Evolutionary conservation across 2,797 vertebrate species (phyloP).

Genomic region (Smutsia gigantea): DNA sequence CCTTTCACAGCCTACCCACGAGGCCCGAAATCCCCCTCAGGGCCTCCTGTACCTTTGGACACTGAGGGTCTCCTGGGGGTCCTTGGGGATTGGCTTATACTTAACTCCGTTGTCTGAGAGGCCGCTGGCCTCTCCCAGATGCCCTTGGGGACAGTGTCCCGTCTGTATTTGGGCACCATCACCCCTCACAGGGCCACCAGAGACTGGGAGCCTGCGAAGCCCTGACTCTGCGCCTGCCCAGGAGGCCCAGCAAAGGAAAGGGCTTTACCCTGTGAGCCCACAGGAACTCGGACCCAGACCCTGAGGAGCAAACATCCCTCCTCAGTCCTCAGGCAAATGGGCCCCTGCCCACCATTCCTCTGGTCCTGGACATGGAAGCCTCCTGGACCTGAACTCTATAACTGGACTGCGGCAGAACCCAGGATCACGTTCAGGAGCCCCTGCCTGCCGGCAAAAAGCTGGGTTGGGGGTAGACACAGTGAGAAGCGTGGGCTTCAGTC

Average conservation of each 20-base stretch:
- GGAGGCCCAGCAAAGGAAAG: neutral
- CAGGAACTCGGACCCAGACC: rapidly evolving
- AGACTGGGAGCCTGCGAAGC: too few species aligned
- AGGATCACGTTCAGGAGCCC: neutral
- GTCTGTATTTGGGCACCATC: neutral
- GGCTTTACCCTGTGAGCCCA: rapidly evolving
- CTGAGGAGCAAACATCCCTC: neutral
- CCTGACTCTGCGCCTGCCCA: neutral
- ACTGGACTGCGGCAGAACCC: neutral
- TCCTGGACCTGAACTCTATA: neutral
- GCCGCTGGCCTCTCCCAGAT: rapidly evolving
- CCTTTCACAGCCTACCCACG: neutral
- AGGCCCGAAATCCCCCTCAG: neutral
- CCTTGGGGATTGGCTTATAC: neutral
- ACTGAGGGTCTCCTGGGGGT: neutral
- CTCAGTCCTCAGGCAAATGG: too few species aligned
- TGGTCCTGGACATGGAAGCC: neutral
- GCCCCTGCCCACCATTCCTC: rapidly evolving
- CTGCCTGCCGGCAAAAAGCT: rapidly evolving
- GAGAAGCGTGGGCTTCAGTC: rapidly evolving
- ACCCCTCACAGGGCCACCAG: neutral
- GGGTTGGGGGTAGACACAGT: rapidly evolving
- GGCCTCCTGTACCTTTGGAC: neutral
- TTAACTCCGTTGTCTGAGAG: neutral
- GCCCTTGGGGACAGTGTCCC: neutral